Conservation (phyloP, 2,888 invertebrate genomes). For the Philereme transversata region DNA sequence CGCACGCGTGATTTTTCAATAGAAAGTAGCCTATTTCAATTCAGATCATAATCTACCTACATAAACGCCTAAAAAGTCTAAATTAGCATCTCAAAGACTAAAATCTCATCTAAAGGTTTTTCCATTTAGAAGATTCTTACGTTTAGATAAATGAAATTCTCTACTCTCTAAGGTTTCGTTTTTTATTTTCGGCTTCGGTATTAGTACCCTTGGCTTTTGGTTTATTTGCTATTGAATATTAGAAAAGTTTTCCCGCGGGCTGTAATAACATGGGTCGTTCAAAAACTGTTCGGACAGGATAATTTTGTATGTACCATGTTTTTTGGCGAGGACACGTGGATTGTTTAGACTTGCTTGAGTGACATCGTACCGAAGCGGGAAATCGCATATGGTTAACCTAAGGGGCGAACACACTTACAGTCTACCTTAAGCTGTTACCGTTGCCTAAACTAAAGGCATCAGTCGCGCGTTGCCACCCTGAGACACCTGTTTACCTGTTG, state of each 20-base stretch:
- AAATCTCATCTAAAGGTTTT: constrained; percentile 5
- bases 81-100: constrained; percentile 22
- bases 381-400: too few species aligned
- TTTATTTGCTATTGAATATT: constrained; percentile 14
- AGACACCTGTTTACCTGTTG: too few species aligned
- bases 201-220: not conserved
- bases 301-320: not conserved
- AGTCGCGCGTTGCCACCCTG: too few species aligned
- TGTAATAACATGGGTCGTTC: constrained; percentile 10
- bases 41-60: too few species aligned
- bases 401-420: too few species aligned
- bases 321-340: too few species aligned
- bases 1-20: too few species aligned
- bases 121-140: not conserved
- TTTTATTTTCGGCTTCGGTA: not conserved
- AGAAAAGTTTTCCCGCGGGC: constrained; percentile 13
- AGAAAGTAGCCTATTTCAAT: too few species aligned
- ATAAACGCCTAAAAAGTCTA: not conserved
- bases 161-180: not conserved
- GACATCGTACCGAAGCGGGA: too few species aligned
- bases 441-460: too few species aligned
- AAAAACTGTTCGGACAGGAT: not conserved
- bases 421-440: too few species aligned
- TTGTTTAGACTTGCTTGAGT: too few species aligned
- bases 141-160: not conserved